Percentiles rank a stretch among this genome's conserved stretches.
phyloP scores from a whole-genome alignment of 1,140 invertebrate species.

The Drosophila kurseongensis region DNA sequence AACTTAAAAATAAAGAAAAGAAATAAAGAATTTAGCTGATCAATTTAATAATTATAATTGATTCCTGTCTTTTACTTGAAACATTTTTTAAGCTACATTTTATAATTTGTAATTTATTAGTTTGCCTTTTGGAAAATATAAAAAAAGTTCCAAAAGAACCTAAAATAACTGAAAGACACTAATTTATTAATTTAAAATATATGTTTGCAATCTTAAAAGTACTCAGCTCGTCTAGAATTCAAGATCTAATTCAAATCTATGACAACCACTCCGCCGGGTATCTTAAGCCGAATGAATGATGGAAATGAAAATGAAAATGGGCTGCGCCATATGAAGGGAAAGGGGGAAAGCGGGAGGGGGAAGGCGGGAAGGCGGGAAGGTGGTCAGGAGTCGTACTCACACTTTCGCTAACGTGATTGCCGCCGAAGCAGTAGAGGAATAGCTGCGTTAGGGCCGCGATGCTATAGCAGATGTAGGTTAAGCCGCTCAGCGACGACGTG shows the following conservation, averaged over 20 bases:
- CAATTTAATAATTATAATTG: too few species aligned
- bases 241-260: not conserved
- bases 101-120: too few species aligned
- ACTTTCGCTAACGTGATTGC: conserved; percentile 78
- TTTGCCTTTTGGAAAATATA: too few species aligned
- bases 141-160: too few species aligned
- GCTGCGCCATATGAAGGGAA: not conserved
- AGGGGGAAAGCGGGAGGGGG: not conserved
- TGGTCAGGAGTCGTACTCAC: conserved; percentile 53
- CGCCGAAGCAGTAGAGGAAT: conserved; percentile 76
- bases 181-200: too few species aligned
- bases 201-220: too few species aligned
- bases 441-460: conserved; percentile 77
- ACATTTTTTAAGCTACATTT: too few species aligned
- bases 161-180: too few species aligned
- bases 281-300: conserved; percentile 17
- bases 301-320: conserved; percentile 37
- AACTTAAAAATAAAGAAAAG: too few species aligned
- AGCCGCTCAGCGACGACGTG: conserved; percentile 73
- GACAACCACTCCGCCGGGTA: conserved; percentile 14
- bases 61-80: too few species aligned
- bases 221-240: too few species aligned
- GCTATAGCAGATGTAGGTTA: conserved; percentile 79
- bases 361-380: not conserved
- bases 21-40: too few species aligned